Evolutionary conservation across 2,888 invertebrate species (phyloP).

Genomic region (Tigriopus californicus): DNA sequence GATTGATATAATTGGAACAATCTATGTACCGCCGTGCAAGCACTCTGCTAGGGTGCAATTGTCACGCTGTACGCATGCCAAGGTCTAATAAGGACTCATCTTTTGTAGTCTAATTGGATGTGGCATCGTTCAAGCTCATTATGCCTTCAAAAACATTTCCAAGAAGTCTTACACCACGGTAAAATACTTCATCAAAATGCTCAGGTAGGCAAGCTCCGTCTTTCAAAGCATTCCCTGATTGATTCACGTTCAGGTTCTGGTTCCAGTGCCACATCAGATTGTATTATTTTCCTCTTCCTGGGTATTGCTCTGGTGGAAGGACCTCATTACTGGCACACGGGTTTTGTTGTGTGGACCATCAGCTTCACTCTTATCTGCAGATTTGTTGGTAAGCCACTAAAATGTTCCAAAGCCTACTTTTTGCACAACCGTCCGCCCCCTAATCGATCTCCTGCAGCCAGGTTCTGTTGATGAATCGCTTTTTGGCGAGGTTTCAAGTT

Average conservation of each 20-base stretch:
- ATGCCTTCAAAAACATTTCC: conserved; percentile 35
- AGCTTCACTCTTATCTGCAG: conserved; percentile 30
- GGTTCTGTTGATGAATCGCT: not conserved
- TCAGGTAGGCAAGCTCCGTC: conserved; percentile 25
- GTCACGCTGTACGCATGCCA: not conserved
- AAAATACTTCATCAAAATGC: conserved; percentile 35
- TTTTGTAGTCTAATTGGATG: conserved; percentile 31
- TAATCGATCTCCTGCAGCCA: not conserved
- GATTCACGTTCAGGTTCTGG: conserved; percentile 2
- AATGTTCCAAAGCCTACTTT: not conserved
- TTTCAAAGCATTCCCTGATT: not conserved
- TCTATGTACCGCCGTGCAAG: too few relatives aligned
- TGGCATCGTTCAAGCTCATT: conserved; percentile 36
- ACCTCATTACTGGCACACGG: conserved; percentile 30
- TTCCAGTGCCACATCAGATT: conserved; percentile 33
- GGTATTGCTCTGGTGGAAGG: conserved; percentile 34
- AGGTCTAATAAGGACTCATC: conserved; percentile 19
- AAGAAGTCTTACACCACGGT: conserved; percentile 34
- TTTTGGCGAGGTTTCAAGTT: not conserved
- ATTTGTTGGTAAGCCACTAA: conserved; percentile 27
- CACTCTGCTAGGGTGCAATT: too few relatives aligned
- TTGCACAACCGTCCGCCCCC: not conserved
- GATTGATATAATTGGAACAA: conserved; percentile 25
- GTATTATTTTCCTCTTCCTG: conserved; percentile 37
- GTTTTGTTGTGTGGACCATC: conserved; percentile 30